A percentile compares a stretch with the other conserved stretches of the same genome.
These are phyloP conservation scores for Margaritifera margaritifera DNA, from an alignment of 2,888 invertebrate genomes.

Conservation along the genomic window DNA sequence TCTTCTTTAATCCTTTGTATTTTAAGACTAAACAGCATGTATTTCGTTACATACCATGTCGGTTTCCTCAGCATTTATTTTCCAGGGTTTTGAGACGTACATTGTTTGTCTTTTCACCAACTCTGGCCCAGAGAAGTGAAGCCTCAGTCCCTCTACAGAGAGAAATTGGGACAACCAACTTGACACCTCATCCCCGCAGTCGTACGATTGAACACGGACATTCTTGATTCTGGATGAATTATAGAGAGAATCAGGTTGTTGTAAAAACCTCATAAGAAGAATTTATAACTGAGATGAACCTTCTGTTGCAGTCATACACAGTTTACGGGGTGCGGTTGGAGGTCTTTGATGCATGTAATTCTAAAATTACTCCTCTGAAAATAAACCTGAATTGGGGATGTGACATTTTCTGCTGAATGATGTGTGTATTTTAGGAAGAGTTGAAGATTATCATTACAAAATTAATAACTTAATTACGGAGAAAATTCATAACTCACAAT, in stretches of 20 bases:
- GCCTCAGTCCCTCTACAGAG: constrained; percentile 37
- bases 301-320: too few relatives aligned
- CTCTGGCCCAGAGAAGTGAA: constrained; percentile 50
- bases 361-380: too few relatives aligned
- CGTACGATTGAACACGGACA: constrained; percentile 48
- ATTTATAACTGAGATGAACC: too few relatives aligned
- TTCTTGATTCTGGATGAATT: constrained; percentile 42
- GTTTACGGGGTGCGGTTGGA: too few relatives aligned
- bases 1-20: background rate
- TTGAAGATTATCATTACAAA: too few relatives aligned
- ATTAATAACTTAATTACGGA: too few relatives aligned
- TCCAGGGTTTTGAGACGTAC: constrained; percentile 51
- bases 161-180: constrained; percentile 58
- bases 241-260: background rate
- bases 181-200: constrained; percentile 61
- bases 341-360: too few relatives aligned
- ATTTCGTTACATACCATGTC: constrained; percentile 32
- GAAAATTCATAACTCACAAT: too few relatives aligned
- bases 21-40: background rate
- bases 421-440: too few relatives aligned
- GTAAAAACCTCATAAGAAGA: too few relatives aligned
- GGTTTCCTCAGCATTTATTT: constrained; percentile 39
- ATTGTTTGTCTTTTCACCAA: constrained; percentile 48
- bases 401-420: too few relatives aligned
- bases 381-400: too few relatives aligned